Base-by-base conservation (phyloP, 23 tunicate genomes). In the Oikopleura vanhoeffeni region DNA sequence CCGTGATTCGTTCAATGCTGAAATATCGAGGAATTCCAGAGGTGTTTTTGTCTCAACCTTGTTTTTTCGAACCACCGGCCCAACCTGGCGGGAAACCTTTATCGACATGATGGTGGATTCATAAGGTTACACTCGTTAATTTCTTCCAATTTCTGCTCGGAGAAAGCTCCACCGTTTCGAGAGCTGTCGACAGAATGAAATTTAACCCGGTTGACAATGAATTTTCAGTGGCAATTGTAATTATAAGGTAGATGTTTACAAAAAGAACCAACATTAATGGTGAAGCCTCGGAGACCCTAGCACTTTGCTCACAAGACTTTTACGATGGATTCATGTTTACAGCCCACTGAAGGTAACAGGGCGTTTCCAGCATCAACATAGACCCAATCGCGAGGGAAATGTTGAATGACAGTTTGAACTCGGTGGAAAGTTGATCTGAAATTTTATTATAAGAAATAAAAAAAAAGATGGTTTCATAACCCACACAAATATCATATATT, bases 281-380 rank as follows among this genome's bases (percentile, higher is more conserved):
- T 86, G 57, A 94, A 94, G 57, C 57, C 57, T 2, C 57, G 84
- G n/a, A 83, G n/a, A 8, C 57, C 57, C n/a, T 2, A 2, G 35
- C 94, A 94, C 98, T 90, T 94, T 64, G 85, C 67, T 41, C 88
- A 85, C 89, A 94, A 49, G 67, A 90, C 91, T 24, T 41, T 57
- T 84, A 90, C 91, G 30, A 94, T 88, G 67, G 95, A 28, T 94
- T 86, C 57, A 94, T 8, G 8, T 4, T 8, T 79, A 90, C 95
- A 39, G 89, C 85, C 98, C 98, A 94, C 58, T 94, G 98, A 76
- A 94, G 85, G 77, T 94, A n/a, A 94, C 91, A 94, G 88, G 38
- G 98, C 98, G 86, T 94, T 94, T 39, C 98, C 98, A 4, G 95
- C 91, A 49, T 94, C 98, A 39, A 94, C 98, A 84, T 94, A 94